Conservation (phyloP, 2,113 vertebrate genomes). For the Chrysemys picta region DNA sequence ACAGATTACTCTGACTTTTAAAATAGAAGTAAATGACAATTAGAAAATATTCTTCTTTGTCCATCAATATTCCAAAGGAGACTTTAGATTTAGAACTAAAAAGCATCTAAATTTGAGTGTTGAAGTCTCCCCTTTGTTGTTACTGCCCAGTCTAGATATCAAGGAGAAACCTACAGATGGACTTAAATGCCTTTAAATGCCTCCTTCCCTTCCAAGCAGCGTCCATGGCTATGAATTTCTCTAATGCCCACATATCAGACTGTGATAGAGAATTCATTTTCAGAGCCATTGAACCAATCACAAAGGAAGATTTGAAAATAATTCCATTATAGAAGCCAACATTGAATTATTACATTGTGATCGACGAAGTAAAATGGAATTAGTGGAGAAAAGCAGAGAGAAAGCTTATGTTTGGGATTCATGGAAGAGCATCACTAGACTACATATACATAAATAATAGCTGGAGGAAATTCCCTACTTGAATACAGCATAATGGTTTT, state of each 20-base stretch:
- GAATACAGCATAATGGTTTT: background rate
- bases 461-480: background rate
- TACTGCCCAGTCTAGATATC: background rate
- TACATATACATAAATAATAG: background rate
- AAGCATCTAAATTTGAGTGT: background rate
- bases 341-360: background rate
- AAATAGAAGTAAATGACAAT: background rate
- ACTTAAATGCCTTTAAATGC: background rate
- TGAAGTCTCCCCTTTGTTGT: background rate
- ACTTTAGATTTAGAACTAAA: background rate
- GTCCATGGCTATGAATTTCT: background rate
- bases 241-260: background rate
- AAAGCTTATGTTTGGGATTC: background rate
- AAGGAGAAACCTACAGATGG: background rate
- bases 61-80: background rate
- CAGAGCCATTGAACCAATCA: background rate
- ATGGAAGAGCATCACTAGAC: background rate
- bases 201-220: background rate
- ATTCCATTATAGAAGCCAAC: background rate
- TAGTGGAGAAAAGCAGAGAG: background rate
- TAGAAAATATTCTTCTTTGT: background rate
- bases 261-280: background rate
- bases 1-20: background rate
- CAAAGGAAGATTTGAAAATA: background rate
- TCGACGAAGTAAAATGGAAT: background rate